Conservation (phyloP, 37 sponge, comb jelly and placozoan species). For the Geodia barretti region DNA sequence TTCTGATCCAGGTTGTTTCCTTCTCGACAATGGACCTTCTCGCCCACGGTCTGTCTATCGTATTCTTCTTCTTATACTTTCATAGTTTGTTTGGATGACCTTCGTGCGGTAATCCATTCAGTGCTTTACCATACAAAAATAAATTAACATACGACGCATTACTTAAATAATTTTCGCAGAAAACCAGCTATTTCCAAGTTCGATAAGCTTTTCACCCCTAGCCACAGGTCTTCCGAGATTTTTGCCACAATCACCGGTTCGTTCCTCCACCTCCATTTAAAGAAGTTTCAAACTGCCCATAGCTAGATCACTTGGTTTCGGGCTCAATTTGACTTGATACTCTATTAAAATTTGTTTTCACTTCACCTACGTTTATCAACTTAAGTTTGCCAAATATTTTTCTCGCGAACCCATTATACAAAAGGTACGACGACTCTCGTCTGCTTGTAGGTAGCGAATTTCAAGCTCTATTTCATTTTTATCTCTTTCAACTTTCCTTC, state of each 20-base stretch:
- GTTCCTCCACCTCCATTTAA: conserved; percentile 60
- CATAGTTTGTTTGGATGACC: conserved; percentile 58
- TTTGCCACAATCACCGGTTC: conserved; percentile 93
- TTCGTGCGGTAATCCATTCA: conserved; percentile 44
- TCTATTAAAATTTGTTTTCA: conserved; percentile 72
- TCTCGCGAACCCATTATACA: conserved; percentile 85
- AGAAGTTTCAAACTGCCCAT: conserved; percentile 73
- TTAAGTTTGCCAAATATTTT: conserved; percentile 80
- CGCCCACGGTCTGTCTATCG: conserved; percentile 71
- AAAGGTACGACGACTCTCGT: conserved; percentile 80
- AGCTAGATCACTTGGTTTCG: conserved; percentile 87
- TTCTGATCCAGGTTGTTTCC: conserved; percentile 83
- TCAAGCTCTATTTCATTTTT: conserved; percentile 71
- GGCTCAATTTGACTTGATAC: conserved; percentile 71
- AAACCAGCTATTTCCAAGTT: conserved; percentile 94
- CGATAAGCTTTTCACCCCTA: conserved; percentile 90
- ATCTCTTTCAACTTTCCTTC: conserved; percentile 87
- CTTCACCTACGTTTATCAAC: conserved; percentile 72
- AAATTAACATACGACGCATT: conserved; percentile 46
- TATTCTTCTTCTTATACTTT: conserved; percentile 67
- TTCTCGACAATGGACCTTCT: conserved; percentile 79
- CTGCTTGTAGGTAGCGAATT: conserved; percentile 71
- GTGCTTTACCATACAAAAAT: conserved; percentile 72
- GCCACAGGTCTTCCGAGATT: conserved; percentile 86
- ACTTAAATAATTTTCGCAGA: conserved; percentile 90